Evolutionary conservation across 1,140 invertebrate species (phyloP), one percentile per base, ranked within the genome.

Genomic region (Anastatus disparis): DNA sequence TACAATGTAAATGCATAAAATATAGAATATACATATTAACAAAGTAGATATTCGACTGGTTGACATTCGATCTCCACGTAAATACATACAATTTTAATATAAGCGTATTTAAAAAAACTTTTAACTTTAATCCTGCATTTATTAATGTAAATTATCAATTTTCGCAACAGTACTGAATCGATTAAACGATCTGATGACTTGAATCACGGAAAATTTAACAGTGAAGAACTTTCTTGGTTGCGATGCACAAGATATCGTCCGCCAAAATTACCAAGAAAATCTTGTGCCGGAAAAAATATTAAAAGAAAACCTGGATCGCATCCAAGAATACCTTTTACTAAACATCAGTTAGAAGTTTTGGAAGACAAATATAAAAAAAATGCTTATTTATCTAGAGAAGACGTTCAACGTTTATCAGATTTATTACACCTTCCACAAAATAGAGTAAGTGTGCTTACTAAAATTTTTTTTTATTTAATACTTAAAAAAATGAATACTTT

Each of bases 201-300:
- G 38, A 24, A 46, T 44, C 26, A 12, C 0, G 31, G 8, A 22
- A 10, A 27, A 13, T 46, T 27, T 1, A 85, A 87, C 79, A 84
- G 84, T 83, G 72, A 74, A 27, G 77, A 83, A n/a, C 59, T 84
- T 2, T 75, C 86, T 17, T 93, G 93, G 92, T 81, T 94, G 29
- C 89, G 90, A 62, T 94, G 92, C 75, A 93, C 92, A 0, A 83
- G 93, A 69, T 94, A 93, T 77, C 90, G 89, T 73, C 92, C 92
- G 6, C 92, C 92, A 3, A 92, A 91, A 76, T 76, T 94, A 64
- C 91, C 90, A 75, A 85, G 91, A 89, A 88, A 91, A 89, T 87
- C 77, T n/a, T 24, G 29, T 12, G 56, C 59, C 72, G 82, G 78
- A 77, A 86, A 79, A 80, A 75, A 66, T 13, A 52, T 71, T 40